phyloP scores from a whole-genome alignment of 2,888 invertebrate species.

The Xanthia togata region DNA sequence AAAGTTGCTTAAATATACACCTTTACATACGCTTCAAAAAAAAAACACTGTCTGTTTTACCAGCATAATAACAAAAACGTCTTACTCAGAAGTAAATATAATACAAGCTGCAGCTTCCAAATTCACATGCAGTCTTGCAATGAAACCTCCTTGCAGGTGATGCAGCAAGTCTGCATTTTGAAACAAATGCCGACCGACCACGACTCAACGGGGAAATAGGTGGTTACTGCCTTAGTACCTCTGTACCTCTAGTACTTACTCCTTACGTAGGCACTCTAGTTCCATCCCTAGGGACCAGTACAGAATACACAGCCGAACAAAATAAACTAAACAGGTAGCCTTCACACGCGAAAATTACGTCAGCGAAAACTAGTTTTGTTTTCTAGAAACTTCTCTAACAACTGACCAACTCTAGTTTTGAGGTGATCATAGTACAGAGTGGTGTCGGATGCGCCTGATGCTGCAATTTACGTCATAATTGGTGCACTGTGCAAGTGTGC shows the following conservation, averaged over 20 bases:
- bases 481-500: conserved; percentile 28
- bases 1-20: neutral
- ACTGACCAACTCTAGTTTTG: conserved; percentile 58
- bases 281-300: conserved; percentile 21
- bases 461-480: conserved; percentile 58
- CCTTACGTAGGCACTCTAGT: conserved; percentile 30
- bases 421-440: conserved; percentile 56
- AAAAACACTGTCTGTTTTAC: neutral
- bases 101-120: conserved; percentile 3
- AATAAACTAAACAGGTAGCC: conserved; percentile 42
- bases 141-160: conserved; percentile 22
- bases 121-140: conserved; percentile 10
- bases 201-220: conserved; percentile 34
- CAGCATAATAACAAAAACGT: neutral
- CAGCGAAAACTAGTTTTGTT: conserved; percentile 56
- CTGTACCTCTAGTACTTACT: conserved; percentile 30
- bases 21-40: neutral
- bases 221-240: conserved; percentile 15
- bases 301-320: conserved; percentile 24
- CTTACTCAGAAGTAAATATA: neutral
- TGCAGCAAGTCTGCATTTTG: conserved; percentile 33
- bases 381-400: conserved; percentile 47
- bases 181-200: conserved; percentile 36
- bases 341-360: conserved; percentile 42
- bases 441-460: conserved; percentile 48